phyloP scores from a whole-genome alignment of 1,140 invertebrate species.

The Drosophila azteca region DNA sequence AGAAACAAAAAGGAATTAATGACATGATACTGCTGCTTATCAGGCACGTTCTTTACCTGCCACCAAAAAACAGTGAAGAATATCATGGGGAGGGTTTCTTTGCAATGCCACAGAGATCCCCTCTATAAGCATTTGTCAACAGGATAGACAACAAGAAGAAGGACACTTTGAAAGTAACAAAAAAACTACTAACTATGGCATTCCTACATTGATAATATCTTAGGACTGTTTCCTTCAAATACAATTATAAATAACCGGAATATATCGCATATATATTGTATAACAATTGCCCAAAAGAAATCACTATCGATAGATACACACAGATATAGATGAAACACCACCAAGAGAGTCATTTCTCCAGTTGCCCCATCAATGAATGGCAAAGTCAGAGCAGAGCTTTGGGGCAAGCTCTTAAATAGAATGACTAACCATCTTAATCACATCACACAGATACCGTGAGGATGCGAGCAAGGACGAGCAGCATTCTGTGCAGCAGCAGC shows the following conservation, averaged over 20 bases:
- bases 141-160: no score
- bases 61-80: background rate
- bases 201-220: no score
- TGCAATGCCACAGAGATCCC: background rate
- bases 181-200: no score
- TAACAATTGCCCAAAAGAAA: no score
- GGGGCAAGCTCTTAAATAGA: conserved; percentile 68
- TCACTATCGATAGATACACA: background rate
- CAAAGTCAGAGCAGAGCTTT: conserved; percentile 60
- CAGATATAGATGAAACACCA: conserved; percentile 16
- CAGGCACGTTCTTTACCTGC: conserved; percentile 17
- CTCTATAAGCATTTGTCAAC: background rate
- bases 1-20: conserved; percentile 58
- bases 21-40: conserved; percentile 53
- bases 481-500: conserved; percentile 17
- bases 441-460: conserved; percentile 53
- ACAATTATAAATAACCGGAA: no score
- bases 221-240: no score
- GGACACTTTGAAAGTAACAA: no score
- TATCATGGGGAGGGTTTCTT: no score
- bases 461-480: conserved; percentile 13
- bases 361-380: conserved; percentile 31
- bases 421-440: conserved; percentile 72
- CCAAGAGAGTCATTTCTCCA: conserved; percentile 14
- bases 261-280: no score